Evolutionary conservation across 1,140 invertebrate genomes (phyloP).

Genomic region (Atopsyche davidsoni): DNA sequence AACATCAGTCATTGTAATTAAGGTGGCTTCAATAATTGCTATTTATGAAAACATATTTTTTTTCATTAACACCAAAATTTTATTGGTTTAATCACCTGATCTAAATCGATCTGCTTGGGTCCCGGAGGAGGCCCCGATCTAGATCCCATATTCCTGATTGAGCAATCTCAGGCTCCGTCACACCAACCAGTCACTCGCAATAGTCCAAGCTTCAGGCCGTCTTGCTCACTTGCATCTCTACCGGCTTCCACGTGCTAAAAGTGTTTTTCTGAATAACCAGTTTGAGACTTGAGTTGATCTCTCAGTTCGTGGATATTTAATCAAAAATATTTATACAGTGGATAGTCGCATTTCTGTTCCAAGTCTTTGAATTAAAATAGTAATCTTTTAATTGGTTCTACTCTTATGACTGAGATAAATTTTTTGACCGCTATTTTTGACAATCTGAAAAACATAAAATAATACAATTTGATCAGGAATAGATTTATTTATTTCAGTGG

Average conservation of each 20-base stretch:
- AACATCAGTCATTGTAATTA: no score
- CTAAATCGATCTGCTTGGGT: conserved; percentile 78
- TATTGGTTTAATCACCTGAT: conserved; percentile 55
- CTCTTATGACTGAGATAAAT: no score
- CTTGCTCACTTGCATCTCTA: background rate
- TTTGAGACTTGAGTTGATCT: background rate
- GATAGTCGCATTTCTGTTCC: no score
- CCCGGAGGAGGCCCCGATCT: conserved; percentile 42
- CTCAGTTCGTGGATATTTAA: background rate
- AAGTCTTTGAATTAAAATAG: no score
- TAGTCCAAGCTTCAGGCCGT: background rate
- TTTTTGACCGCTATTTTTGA: no score
- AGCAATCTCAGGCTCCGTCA: background rate
- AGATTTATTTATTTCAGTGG: no score
- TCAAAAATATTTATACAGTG: background rate
- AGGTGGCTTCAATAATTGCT: background rate
- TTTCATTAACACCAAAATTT: no score
- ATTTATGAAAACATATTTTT: background rate
- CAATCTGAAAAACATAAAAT: no score
- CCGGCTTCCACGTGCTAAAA: background rate
- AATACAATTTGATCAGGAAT: no score
- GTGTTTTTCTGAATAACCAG: background rate
- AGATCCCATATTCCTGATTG: conserved; percentile 22
- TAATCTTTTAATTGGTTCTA: no score
- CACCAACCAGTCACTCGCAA: background rate